A percentile compares a stretch with the other conserved stretches of the same genome.
These are phyloP conservation scores for Equus quagga DNA, from an alignment of 2,113 vertebrate genomes.

Conservation along the genomic window DNA sequence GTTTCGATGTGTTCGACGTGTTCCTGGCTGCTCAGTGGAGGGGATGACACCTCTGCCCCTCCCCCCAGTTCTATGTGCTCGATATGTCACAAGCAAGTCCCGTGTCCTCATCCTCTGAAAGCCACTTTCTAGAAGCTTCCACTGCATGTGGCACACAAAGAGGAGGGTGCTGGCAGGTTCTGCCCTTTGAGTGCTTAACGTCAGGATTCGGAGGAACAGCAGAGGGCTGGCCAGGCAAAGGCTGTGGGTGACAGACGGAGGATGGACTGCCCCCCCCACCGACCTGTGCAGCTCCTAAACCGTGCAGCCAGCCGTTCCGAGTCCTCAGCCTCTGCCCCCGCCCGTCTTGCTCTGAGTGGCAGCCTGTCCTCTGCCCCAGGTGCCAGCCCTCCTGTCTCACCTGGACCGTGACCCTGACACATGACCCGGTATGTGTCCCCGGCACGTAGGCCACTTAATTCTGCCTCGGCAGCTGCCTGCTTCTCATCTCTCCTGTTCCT, in stretches of 20 bases:
- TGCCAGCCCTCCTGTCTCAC: too few species aligned
- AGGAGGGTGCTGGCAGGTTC: not conserved
- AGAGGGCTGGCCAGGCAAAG: not conserved
- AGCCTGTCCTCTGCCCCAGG: not conserved
- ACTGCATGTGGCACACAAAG: not conserved
- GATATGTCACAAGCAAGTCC: not conserved
- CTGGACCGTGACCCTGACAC: too few species aligned
- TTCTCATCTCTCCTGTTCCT: fast-evolving
- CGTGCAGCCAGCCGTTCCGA: not conserved
- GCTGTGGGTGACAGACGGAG: not conserved
- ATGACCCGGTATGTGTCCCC: too few species aligned
- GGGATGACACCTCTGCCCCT: too few species aligned
- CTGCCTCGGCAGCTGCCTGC: fast-evolving
- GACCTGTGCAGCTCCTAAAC: too few species aligned
- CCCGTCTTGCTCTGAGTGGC: too few species aligned
- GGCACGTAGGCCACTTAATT: not conserved
- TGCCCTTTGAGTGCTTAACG: not conserved
- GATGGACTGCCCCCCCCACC: fast-evolving
- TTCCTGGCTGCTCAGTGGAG: too few species aligned
- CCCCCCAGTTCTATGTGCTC: too few species aligned
- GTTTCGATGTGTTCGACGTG: too few species aligned
- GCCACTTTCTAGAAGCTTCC: not conserved
- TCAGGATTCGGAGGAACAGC: not conserved
- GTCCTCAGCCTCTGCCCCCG: too few species aligned
- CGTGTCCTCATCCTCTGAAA: not conserved